These are phyloP conservation scores for Notolepis coatsorum DNA, from an alignment of 2,797 vertebrate genomes.

Conservation along the genomic window DNA sequence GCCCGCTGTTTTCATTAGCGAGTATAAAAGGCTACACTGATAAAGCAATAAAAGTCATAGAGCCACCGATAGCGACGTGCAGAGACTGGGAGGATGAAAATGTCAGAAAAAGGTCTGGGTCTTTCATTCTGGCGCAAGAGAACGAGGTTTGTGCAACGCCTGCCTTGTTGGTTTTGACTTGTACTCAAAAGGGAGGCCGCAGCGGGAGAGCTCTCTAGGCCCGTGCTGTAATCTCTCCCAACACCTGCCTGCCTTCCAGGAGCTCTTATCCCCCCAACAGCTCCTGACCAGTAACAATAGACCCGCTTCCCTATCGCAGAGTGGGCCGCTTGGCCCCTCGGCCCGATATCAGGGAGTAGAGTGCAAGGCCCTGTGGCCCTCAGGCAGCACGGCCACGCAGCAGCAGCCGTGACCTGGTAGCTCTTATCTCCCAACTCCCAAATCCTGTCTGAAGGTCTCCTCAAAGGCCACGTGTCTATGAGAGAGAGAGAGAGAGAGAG, in stretches of 20 bases:
- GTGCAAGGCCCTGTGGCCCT: slow-evolving; percentile 4
- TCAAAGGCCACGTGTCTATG: slow-evolving; percentile 52
- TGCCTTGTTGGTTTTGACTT: slow-evolving; percentile 69
- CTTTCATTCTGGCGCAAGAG: slow-evolving; percentile 26
- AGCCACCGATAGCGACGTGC: slow-evolving; percentile 46
- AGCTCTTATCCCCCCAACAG: slow-evolving; percentile 60
- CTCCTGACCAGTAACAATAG: slow-evolving; percentile 63
- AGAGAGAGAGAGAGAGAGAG: slow-evolving; percentile 38
- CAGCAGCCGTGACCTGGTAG: slow-evolving; percentile 28
- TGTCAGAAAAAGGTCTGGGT: slow-evolving; percentile 63
- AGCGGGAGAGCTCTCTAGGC: slow-evolving; percentile 28
- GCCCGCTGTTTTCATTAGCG: slow-evolving; percentile 76
- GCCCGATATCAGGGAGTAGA: slow-evolving; percentile 44
- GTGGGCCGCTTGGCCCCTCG: slow-evolving; percentile 35
- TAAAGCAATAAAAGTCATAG: slow-evolving; percentile 60
- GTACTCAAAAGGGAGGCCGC: slow-evolving; percentile 56
- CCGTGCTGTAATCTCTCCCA: slow-evolving; percentile 26
- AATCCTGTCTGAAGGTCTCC: slow-evolving; percentile 56
- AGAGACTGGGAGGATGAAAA: slow-evolving; percentile 57
- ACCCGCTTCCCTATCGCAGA: slow-evolving; percentile 48
- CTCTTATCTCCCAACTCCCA: slow-evolving; percentile 52
- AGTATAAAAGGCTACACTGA: slow-evolving; percentile 60
- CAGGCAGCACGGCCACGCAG: not conserved
- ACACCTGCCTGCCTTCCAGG: too few relatives aligned
- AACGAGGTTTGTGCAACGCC: slow-evolving; percentile 48